phyloP scores from a whole-genome alignment of 2,888 invertebrate genomes.

The Lithophane semibrunnea region DNA sequence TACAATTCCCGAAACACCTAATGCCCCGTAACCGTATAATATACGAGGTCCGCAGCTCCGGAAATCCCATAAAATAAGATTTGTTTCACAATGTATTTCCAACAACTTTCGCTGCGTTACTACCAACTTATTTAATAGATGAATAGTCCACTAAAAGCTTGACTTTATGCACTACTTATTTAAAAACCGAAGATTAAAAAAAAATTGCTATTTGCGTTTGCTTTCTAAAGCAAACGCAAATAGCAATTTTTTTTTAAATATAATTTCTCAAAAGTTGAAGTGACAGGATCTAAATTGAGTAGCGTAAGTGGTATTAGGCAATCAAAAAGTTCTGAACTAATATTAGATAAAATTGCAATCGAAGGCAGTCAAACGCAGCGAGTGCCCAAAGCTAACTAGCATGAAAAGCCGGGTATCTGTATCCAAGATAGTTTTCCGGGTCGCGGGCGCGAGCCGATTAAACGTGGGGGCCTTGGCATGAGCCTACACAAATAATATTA shows the following conservation, averaged over 20 bases:
- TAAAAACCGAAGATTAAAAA: not conserved
- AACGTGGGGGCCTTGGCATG: slow-evolving; percentile 81
- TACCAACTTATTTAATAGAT: slow-evolving; percentile 38
- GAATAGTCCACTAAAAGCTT: slow-evolving; percentile 29
- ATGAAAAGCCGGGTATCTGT: slow-evolving; percentile 73
- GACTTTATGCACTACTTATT: not conserved
- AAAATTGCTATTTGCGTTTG: too few relatives aligned
- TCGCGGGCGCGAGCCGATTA: slow-evolving; percentile 78
- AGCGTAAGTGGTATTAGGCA: not conserved
- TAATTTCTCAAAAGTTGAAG: not conserved
- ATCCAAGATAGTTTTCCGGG: slow-evolving; percentile 81
- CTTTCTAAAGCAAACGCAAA: not conserved
- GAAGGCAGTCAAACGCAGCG: slow-evolving; percentile 46
- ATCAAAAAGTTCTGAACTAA: slow-evolving; percentile 17
- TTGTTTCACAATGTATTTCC: slow-evolving; percentile 52
- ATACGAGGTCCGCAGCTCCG: slow-evolving; percentile 46
- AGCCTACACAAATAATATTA: slow-evolving; percentile 89
- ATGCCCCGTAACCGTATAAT: slow-evolving; percentile 57
- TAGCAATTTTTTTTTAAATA: not conserved
- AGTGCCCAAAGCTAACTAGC: slow-evolving; percentile 71
- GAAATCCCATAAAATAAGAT: slow-evolving; percentile 63
- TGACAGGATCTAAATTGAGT: slow-evolving; percentile 24
- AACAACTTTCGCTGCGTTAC: slow-evolving; percentile 52
- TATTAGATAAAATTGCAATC: slow-evolving; percentile 33
- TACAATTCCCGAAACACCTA: slow-evolving; percentile 53